Base-by-base conservation (phyloP, 2,113 vertebrate species). In the Progne subis region DNA sequence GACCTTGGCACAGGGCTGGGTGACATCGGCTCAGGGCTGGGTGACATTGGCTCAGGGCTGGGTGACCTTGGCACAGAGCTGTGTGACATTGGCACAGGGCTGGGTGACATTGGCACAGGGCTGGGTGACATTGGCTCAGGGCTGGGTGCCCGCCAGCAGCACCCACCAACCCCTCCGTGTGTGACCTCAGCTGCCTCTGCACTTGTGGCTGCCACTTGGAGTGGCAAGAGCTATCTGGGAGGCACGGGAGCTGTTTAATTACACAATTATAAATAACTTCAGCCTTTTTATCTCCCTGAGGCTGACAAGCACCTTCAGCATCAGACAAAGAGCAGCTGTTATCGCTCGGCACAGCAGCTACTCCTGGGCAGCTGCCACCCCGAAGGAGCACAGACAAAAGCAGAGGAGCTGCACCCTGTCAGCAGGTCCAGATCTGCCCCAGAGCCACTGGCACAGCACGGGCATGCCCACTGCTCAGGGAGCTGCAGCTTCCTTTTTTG, bases 221-320 rank as follows among this genome's bases (percentile, higher is more conserved):
- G n/a, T 52, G 15, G 85, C 72, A 6, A 41, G 72, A 71, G 80
- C 44, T 14, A 68, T 84, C 94, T 80, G 74, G 25, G 20, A 88
- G 90, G 92, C 81, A 72, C 74, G 23, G 63, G 59, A 94, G 85
- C 81, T 8, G 3, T 91, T 96, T 92, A 92, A 91, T 96, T 84
- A 94, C 92, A 92, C 95, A 92, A 75, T 96, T 96, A 84, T 18
- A 91, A 94, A 97, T 57, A 90, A 70, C 87, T 80, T 55, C 85
- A 88, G 90, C 88, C 61, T 85, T 92, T 96, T 95, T 94, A 94
- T 97, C 94, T 60, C 18, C 24, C 63, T 0, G 18, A 41, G 90
- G 92, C 71, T 95, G 97, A 78, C 71, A 70, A 79, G 80, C 80
- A 86, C 91, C 89, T 85, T 86, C 93, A 75, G 90, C 86, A 57